Conservation (phyloP, 2,113 vertebrate species). For the Hemichromis elongatus region DNA sequence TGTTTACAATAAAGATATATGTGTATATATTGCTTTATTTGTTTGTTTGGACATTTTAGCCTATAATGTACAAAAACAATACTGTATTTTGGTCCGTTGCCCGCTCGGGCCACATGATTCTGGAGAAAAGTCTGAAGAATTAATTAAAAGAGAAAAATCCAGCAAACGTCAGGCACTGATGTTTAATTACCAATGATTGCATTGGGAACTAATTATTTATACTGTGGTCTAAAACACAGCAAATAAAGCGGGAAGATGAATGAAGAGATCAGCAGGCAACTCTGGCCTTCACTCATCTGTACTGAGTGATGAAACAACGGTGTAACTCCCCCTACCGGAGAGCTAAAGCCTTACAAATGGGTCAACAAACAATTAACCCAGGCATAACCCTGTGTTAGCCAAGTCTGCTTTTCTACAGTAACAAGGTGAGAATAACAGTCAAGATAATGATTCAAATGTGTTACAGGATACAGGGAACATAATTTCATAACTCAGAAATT, state of each 20-base stretch:
- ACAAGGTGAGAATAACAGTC: neutral
- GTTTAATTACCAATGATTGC: neutral
- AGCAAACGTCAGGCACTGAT: neutral
- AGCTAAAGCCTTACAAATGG: neutral
- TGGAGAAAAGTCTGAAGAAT: neutral
- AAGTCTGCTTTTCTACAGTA: neutral
- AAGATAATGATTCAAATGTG: neutral
- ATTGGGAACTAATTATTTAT: neutral
- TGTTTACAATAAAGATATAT: neutral
- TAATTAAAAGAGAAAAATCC: neutral
- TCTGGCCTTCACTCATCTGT: neutral
- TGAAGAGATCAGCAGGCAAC: neutral
- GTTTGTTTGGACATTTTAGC: neutral
- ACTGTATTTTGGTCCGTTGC: neutral
- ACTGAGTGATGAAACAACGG: neutral
- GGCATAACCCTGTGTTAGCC: neutral
- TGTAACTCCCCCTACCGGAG: neutral
- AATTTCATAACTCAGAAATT: neutral
- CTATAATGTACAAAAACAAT: neutral
- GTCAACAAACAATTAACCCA: neutral
- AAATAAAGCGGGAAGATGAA: neutral
- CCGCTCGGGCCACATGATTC: neutral
- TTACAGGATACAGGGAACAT: neutral
- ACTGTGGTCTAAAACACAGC: neutral
- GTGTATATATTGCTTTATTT: neutral